These are phyloP conservation scores for Piprites chloris DNA, from an alignment of 2,113 vertebrate genomes.

Conservation along the genomic window DNA sequence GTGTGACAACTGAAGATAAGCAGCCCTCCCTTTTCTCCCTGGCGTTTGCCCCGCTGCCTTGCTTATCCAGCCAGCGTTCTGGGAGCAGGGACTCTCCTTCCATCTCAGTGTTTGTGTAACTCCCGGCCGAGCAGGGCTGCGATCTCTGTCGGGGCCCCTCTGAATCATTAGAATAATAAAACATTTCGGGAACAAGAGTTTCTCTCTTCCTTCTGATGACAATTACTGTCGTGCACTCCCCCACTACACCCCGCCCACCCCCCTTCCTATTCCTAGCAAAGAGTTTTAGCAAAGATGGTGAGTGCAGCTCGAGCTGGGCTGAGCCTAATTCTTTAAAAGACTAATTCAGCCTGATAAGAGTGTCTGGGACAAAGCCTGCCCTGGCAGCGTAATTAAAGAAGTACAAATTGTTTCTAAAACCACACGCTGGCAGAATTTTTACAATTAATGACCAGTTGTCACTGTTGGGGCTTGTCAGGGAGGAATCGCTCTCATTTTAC, in stretches of 20 bases:
- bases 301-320: not conserved
- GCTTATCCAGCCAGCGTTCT: not conserved
- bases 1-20: not conserved
- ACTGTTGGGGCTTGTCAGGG: not conserved
- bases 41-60: not conserved
- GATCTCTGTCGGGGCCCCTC: not conserved
- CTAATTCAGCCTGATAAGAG: conserved; percentile 14
- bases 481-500: not conserved
- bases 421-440: conserved; percentile 35
- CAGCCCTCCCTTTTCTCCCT: not conserved
- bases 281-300: not conserved
- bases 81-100: not conserved
- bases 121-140: not conserved
- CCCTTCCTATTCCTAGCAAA: not conserved
- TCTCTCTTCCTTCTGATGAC: not conserved
- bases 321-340: not conserved
- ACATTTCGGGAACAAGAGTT: not conserved
- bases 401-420: conserved; percentile 42
- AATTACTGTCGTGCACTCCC: not conserved
- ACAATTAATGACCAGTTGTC: conserved; percentile 27
- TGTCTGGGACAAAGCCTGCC: not conserved
- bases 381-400: conserved; percentile 9
- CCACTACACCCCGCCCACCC: rapidly evolving
- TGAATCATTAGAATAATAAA: conserved; percentile 9
- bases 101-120: not conserved